Evolutionary conservation across 2,797 vertebrate genomes (phyloP).

Genomic region (Platyrinchus mystaceus): DNA sequence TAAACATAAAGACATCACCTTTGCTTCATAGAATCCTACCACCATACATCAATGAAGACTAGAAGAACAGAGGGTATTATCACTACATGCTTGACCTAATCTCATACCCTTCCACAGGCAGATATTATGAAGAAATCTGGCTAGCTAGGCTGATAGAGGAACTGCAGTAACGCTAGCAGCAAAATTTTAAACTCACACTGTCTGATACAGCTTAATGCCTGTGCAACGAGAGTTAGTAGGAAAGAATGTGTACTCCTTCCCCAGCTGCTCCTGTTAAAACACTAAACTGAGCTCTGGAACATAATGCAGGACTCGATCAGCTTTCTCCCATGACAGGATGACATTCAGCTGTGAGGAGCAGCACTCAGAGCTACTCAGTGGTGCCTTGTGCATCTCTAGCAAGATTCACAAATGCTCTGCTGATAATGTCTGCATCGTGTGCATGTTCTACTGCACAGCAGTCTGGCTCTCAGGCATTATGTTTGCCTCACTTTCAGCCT

Average conservation of each 20-base stretch:
- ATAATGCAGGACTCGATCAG: neutral
- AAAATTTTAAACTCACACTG: neutral
- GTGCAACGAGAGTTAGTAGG: neutral
- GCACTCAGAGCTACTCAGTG: neutral
- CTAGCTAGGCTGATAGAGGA: neutral
- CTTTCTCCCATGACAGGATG: neutral
- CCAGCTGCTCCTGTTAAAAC: neutral
- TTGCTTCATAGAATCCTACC: neutral
- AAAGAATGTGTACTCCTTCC: neutral
- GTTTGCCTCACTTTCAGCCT: neutral
- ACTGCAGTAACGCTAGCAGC: neutral
- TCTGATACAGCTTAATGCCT: neutral
- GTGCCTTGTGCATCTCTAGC: neutral
- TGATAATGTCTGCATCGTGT: neutral
- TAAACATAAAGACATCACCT: neutral
- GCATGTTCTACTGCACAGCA: neutral
- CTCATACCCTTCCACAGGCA: neutral
- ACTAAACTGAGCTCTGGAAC: neutral
- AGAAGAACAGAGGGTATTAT: neutral
- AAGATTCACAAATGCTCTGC: neutral
- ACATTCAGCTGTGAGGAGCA: neutral
- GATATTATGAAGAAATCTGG: neutral
- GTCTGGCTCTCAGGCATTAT: neutral
- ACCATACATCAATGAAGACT: neutral
- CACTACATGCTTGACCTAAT: neutral